These are phyloP conservation scores for Dioctria rufipes DNA, from an alignment of 2,888 invertebrate genomes.

Conservation along the genomic window DNA sequence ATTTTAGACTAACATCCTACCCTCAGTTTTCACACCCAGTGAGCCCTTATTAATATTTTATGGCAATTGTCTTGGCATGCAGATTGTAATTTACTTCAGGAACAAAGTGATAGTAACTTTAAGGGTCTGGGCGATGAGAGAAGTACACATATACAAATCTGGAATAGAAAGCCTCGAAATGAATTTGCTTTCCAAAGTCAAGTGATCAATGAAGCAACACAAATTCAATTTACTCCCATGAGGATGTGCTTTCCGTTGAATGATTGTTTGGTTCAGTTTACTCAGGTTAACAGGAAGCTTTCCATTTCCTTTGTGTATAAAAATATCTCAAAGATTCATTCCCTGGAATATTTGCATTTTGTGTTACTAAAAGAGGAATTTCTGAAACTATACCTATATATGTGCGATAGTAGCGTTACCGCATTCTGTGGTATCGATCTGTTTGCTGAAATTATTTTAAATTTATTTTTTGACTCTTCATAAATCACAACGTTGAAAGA, in stretches of 20 bases:
- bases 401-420: no score
- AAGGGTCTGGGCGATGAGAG: neutral
- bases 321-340: neutral
- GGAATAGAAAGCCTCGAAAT: slow-evolving; percentile 3
- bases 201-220: slow-evolving; percentile 31
- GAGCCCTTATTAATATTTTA: slow-evolving; percentile 36
- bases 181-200: slow-evolving; percentile 24
- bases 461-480: slow-evolving; percentile 33
- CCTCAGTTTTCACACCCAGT: neutral
- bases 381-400: no score
- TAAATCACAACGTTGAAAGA: slow-evolving; percentile 14
- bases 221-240: slow-evolving; percentile 44
- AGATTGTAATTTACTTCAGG: slow-evolving; percentile 34
- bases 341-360: no score
- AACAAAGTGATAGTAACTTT: slow-evolving; percentile 10
- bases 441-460: slow-evolving; percentile 1
- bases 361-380: no score
- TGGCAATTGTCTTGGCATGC: slow-evolving; percentile 5
- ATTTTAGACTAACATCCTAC: neutral
- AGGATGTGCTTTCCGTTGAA: slow-evolving; percentile 29
- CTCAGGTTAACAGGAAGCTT: slow-evolving; percentile 29
- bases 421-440: no score
- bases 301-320: slow-evolving; percentile 24
- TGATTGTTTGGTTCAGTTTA: slow-evolving; percentile 31
- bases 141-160: neutral